Percentiles rank a stretch among this genome's conserved stretches.
Conservation (phyloP, 1,140 invertebrate genomes). For the Hycleus cichorii region DNA sequence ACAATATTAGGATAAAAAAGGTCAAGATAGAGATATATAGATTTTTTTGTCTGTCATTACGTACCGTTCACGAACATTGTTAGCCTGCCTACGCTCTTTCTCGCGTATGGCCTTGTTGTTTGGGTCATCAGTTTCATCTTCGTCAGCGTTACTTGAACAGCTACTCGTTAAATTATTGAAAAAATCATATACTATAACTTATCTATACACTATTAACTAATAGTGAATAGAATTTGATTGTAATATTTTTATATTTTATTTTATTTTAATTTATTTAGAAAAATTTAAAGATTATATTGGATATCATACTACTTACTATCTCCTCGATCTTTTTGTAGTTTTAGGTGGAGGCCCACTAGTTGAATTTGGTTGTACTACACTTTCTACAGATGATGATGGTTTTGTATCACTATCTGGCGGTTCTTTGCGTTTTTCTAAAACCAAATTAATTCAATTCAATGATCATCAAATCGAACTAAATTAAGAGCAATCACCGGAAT, state of each 20-base stretch:
- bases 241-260: neutral
- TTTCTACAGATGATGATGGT: slow-evolving; percentile 56
- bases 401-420: slow-evolving; percentile 70
- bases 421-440: slow-evolving; percentile 80
- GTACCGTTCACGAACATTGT: slow-evolving; percentile 97
- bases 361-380: slow-evolving; percentile 43
- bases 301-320: slow-evolving; percentile 61
- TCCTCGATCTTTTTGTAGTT: slow-evolving; percentile 62
- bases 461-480: neutral
- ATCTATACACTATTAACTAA: neutral
- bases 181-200: neutral
- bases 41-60: slow-evolving; percentile 40
- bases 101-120: slow-evolving; percentile 89
- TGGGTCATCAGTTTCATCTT: slow-evolving; percentile 62
- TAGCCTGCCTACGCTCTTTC: slow-evolving; percentile 92
- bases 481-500: too few species aligned
- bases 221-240: neutral
- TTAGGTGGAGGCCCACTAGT: slow-evolving; percentile 50
- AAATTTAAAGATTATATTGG: neutral
- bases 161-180: slow-evolving; percentile 14
- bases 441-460: slow-evolving; percentile 3
- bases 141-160: slow-evolving; percentile 49
- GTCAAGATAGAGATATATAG: neutral
- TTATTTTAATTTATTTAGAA: neutral
- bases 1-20: neutral